A percentile compares a stretch with the other conserved stretches of the same genome.
These are phyloP conservation scores for Helicoverpa zea DNA, from an alignment of 1,140 invertebrate species.

Conservation along the genomic window DNA sequence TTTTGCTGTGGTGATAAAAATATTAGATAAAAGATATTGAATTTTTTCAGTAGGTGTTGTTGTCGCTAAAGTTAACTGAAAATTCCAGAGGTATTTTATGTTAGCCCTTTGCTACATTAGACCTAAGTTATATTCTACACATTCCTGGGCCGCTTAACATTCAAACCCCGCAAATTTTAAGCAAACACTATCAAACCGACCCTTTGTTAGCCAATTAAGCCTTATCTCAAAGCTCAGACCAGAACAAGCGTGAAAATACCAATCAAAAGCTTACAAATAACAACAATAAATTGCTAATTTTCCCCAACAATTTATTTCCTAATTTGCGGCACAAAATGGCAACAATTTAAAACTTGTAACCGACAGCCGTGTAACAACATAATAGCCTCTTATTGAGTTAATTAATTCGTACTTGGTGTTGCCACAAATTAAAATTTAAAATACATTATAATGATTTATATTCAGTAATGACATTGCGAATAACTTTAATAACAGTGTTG, in stretches of 20 bases:
- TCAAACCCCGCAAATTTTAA: too few relatives aligned
- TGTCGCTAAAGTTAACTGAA: too few relatives aligned
- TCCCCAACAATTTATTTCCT: not conserved
- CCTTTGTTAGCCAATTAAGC: not conserved
- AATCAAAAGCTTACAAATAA: not conserved
- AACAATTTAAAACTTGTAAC: not conserved
- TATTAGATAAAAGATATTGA: too few relatives aligned
- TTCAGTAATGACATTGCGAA: conserved; percentile 45
- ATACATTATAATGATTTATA: conserved; percentile 46
- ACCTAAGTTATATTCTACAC: too few relatives aligned
- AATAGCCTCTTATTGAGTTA: conserved; percentile 17
- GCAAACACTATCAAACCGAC: not conserved
- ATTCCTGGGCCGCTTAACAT: too few relatives aligned
- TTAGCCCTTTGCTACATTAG: too few relatives aligned
- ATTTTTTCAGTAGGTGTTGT: too few relatives aligned
- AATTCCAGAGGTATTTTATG: too few relatives aligned
- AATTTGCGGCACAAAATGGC: conserved; percentile 2
- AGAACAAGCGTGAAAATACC: conserved; percentile 6
- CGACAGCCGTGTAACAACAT: conserved; percentile 11
- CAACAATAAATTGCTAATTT: conserved; percentile 4
- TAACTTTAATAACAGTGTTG: conserved; percentile 34
- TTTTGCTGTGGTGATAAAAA: too few relatives aligned
- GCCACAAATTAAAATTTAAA: conserved; percentile 48
- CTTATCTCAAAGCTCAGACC: not conserved
- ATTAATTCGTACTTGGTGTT: conserved; percentile 32